These are phyloP conservation scores for Holotrichia oblita DNA, from an alignment of 1,140 invertebrate species.

Conservation along the genomic window DNA sequence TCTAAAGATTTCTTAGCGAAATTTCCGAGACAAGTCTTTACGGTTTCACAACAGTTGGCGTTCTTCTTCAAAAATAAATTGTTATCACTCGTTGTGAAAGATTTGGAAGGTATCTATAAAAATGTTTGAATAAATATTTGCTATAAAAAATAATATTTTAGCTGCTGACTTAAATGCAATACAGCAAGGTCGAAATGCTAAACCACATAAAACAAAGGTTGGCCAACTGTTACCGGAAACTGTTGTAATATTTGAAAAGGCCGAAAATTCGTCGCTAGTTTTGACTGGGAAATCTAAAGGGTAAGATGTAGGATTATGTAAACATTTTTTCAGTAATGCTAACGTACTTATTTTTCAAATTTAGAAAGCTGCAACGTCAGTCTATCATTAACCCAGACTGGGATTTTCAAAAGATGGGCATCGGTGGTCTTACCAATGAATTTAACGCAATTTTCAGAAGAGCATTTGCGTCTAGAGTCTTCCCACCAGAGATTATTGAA, in stretches of 20 bases:
- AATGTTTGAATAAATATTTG: too few relatives aligned
- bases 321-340: background rate
- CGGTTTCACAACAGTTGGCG: conserved; percentile 89
- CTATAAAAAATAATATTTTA: conserved; percentile 55
- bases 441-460: conserved; percentile 98
- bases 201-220: conserved; percentile 77
- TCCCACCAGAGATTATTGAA: conserved; percentile 96
- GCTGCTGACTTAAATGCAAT: conserved; percentile 83
- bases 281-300: conserved; percentile 87
- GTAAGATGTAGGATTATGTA: conserved; percentile 58
- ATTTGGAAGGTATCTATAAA: conserved; percentile 78
- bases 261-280: conserved; percentile 86
- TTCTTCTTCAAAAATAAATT: conserved; percentile 92
- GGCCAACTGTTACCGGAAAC: conserved; percentile 87
- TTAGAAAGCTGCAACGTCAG: conserved; percentile 74
- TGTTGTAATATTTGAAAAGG: conserved; percentile 91
- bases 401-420: conserved; percentile 99
- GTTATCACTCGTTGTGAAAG: conserved; percentile 87
- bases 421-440: conserved; percentile 97
- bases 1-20: conserved; percentile 90
- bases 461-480: conserved; percentile 98
- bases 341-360: conserved; percentile 39
- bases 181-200: conserved; percentile 78
- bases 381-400: conserved; percentile 98
- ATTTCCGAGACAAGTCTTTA: conserved; percentile 91